A percentile compares a stretch with the other conserved stretches of the same genome.
Conservation (phyloP, 2,888 invertebrate genomes). For the Scrobipalpa atriplicella region DNA sequence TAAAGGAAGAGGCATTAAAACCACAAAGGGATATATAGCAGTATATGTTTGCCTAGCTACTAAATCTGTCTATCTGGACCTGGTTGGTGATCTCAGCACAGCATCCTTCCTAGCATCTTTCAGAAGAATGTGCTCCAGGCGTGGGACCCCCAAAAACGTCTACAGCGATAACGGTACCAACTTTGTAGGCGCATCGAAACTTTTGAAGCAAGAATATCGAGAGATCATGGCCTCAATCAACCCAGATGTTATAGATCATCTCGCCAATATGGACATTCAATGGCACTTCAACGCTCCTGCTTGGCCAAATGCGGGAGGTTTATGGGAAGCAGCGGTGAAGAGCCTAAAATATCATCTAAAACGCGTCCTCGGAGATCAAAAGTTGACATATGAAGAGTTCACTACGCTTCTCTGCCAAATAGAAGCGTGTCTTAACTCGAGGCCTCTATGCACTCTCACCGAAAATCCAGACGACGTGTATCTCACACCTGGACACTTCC, state of each 20-base stretch:
- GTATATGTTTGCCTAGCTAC: constrained; percentile 34
- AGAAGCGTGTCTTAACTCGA: constrained; percentile 31
- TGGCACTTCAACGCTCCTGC: constrained; percentile 36
- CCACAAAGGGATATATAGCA: constrained; percentile 33
- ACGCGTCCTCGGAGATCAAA: constrained; percentile 28
- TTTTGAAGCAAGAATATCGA: not conserved
- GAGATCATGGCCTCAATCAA: not conserved
- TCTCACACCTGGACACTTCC: too few species aligned
- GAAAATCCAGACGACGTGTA: constrained; percentile 18
- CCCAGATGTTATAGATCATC: not conserved
- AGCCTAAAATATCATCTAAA: constrained; percentile 28
- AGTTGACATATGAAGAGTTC: constrained; percentile 31
- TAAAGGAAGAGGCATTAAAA: constrained; percentile 32
- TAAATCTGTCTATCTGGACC: constrained; percentile 35
- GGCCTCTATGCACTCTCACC: constrained; percentile 25
- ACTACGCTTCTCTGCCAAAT: constrained; percentile 29
- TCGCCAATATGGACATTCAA: constrained; percentile 24
- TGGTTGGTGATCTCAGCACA: constrained; percentile 33
- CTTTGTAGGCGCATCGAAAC: constrained; percentile 33
- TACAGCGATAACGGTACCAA: constrained; percentile 35
- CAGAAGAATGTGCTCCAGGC: constrained; percentile 31
- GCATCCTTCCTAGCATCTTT: constrained; percentile 35
- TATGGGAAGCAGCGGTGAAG: constrained; percentile 30
- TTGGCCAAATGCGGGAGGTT: constrained; percentile 34
- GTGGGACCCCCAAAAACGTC: constrained; percentile 34